A percentile compares a stretch with the other conserved stretches of the same genome.
Evolutionary conservation across 1,140 invertebrate genomes (phyloP).

Genomic region (Drosophila nikananu): DNA sequence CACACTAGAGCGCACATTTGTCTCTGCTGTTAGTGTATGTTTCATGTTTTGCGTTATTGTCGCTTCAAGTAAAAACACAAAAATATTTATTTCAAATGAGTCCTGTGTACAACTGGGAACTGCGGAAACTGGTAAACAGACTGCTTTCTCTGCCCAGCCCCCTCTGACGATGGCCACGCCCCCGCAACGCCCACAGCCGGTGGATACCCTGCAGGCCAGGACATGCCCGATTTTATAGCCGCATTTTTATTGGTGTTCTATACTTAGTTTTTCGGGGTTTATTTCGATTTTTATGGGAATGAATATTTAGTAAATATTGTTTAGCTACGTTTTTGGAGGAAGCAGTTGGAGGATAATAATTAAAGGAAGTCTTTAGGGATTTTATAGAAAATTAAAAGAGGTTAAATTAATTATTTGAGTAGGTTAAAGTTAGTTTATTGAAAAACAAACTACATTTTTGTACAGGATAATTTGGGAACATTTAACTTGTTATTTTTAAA

Average conservation of each 20-base stretch:
- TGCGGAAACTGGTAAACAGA: conserved; percentile 81
- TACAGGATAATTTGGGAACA: neutral
- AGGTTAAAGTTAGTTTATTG: neutral
- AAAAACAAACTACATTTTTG: neutral
- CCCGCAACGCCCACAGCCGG: conserved; percentile 18
- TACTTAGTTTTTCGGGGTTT: neutral
- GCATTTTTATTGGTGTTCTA: conserved; percentile 17
- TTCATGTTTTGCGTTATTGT: conserved; percentile 83
- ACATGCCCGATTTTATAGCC: conserved; percentile 2
- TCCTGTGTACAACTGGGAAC: conserved; percentile 80
- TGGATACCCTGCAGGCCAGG: conserved; percentile 17
- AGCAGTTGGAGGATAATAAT: neutral
- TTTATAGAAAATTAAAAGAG: neutral
- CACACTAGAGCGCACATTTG: conserved; percentile 57
- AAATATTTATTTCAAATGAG: conserved; percentile 84
- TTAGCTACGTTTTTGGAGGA: neutral
- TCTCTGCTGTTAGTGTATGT: conserved; percentile 58
- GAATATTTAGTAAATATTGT: neutral
- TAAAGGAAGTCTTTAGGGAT: too few relatives aligned
- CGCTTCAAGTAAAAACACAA: conserved; percentile 83
- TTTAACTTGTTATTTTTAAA: neutral
- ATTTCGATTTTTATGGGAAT: conserved; percentile 2
- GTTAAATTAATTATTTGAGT: neutral
- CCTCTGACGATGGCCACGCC: conserved; percentile 23
- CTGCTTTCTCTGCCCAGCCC: conserved; percentile 42